These are phyloP conservation scores for Mormyrus iriodes DNA, from an alignment of 2,113 vertebrate genomes.

Conservation along the genomic window DNA sequence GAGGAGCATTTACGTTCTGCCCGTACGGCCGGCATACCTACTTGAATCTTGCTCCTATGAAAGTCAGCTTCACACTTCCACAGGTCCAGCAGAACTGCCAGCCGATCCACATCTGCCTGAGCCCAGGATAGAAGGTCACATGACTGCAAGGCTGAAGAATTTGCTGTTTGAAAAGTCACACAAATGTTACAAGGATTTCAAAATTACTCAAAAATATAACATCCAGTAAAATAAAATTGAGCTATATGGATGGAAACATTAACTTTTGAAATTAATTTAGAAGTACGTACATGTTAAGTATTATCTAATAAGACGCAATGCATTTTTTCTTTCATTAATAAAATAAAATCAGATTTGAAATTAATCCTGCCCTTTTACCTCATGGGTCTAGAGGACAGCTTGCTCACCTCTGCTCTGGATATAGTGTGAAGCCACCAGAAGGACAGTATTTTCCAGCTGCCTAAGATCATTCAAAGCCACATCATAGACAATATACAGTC, in stretches of 20 bases:
- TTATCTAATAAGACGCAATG: background rate
- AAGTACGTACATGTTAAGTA: background rate
- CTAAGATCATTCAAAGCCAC: slow-evolving; percentile 58
- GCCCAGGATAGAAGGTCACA: slow-evolving; percentile 33
- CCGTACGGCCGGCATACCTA: slow-evolving; percentile 24
- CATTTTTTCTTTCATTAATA: background rate
- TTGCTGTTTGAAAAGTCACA: background rate
- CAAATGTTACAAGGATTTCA: background rate
- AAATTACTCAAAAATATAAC: background rate
- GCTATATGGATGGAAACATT: background rate
- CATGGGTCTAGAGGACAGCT: background rate
- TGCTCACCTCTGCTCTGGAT: slow-evolving; percentile 48
- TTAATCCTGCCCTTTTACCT: background rate
- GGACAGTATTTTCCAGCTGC: slow-evolving; percentile 53
- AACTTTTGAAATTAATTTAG: background rate
- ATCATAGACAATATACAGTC: slow-evolving; percentile 54
- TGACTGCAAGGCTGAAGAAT: slow-evolving; percentile 26
- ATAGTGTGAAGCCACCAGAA: slow-evolving; percentile 59
- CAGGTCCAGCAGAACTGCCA: slow-evolving; percentile 60
- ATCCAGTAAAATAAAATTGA: background rate
- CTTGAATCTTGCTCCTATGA: slow-evolving; percentile 62
- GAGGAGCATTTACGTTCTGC: background rate
- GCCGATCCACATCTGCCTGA: slow-evolving; percentile 46
- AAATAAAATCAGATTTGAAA: background rate
- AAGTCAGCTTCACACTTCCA: slow-evolving; percentile 64